Base-by-base conservation (phyloP, 2,888 invertebrate genomes). In the Eurois occulta region DNA sequence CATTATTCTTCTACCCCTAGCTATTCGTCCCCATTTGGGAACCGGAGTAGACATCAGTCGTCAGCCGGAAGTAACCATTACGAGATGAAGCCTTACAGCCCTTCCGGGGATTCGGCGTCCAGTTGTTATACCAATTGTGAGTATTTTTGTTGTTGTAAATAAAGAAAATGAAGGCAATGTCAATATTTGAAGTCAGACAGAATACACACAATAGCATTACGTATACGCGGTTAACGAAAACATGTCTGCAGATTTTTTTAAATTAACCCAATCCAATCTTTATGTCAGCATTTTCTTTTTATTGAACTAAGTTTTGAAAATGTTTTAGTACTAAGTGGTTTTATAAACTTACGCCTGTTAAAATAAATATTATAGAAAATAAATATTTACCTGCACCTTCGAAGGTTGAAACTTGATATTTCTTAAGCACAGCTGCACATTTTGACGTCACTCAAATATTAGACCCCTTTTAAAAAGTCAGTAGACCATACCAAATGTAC, bases 71-170 rank as follows among this genome's bases (percentile, higher is more conserved):
- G 96, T 89, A 95, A 95, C 89, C 95, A 96, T 88, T 96, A 96
- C 84, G 96, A 96, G 90, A 96, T 96, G 96, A 96, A 96, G 87
- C 96, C 96, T 2, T 96, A 96, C 92, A 96, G 96, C 73, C 96
- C 96, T 62, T 95, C 96, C 41, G 96, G 94, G 21, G 96, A 96
- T 65, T 96, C 96, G 0, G 95, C 94, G 1, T 96, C 96, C 35
- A 96, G 96, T 86, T 96, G 96, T 84, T 96, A 95, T 76, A 96
- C 96, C 43, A 95, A 96, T 84, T 94, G 96, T 96, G 83, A 95
- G 96, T 94, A 78, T 46, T 58, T 74, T 70, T 80, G 41, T 67
- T 35, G 35, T 55, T 52, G 16, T 60, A 38, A 21, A 52, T 58
- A 73, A 28, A 66, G 11, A 46, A 75, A 71, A 65, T 78, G 55